Evolutionary conservation across 2,888 invertebrate genomes (phyloP).

Genomic region (Drosophila emarginata): DNA sequence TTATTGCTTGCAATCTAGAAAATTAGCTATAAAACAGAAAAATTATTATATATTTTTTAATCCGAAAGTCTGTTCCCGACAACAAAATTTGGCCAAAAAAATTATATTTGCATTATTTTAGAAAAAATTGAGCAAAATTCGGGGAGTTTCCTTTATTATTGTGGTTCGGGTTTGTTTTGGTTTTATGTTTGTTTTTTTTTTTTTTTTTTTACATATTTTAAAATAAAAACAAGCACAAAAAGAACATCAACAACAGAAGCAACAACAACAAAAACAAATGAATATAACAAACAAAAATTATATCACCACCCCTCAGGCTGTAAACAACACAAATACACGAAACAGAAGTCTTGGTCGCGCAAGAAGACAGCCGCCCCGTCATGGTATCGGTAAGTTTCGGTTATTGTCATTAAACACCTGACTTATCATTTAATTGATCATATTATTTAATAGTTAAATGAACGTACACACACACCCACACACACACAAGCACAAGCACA

Average conservation of each 20-base stretch:
- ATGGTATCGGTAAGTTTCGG: conserved; percentile 83
- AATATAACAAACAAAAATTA: conserved; percentile 57
- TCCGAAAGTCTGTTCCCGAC: background rate
- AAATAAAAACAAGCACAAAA: conserved; percentile 22
- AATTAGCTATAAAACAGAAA: conserved; percentile 9
- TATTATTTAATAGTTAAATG: conserved; percentile 10
- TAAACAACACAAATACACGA: conserved; percentile 83
- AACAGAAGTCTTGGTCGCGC: conserved; percentile 83
- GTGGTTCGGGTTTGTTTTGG: conserved; percentile 6
- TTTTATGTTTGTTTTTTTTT: conserved; percentile 21
- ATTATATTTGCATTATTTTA: background rate
- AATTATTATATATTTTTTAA: background rate
- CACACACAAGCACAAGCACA: conserved; percentile 9
- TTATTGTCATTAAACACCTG: conserved; percentile 21
- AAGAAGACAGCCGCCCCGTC: conserved; percentile 84
- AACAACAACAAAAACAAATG: conserved; percentile 24
- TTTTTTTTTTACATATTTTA: conserved; percentile 26
- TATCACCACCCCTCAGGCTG: conserved; percentile 82
- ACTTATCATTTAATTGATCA: background rate
- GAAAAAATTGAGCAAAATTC: background rate
- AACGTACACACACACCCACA: conserved; percentile 19
- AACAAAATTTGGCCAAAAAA: conserved; percentile 18
- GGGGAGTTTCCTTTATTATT: background rate
- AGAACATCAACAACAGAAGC: background rate
- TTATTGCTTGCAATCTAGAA: conserved; percentile 49